phyloP scores from a whole-genome alignment of 2,888 invertebrate genomes.

The Trachelus troglodyta region DNA sequence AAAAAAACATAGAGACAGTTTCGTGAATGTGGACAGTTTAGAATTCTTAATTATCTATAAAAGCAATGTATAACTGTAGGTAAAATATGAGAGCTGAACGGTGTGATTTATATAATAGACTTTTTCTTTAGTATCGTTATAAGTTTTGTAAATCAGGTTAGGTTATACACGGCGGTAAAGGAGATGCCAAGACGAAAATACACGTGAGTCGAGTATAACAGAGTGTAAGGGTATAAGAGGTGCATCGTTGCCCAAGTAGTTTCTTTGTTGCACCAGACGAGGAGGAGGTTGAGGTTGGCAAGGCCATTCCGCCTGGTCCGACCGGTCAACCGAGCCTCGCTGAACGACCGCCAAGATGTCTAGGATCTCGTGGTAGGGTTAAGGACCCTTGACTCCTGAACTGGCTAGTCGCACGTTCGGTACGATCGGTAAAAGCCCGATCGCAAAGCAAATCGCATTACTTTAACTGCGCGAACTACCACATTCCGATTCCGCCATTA shows the following conservation, averaged over 20 bases:
- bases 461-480: neutral
- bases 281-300: slow-evolving; percentile 39
- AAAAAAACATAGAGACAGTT: neutral
- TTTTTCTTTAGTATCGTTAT: neutral
- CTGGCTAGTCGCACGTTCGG: slow-evolving; percentile 20
- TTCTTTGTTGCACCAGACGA: slow-evolving; percentile 21
- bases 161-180: slow-evolving; percentile 31
- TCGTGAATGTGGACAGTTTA: neutral
- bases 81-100: neutral
- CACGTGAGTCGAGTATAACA: neutral
- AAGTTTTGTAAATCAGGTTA: slow-evolving; percentile 25
- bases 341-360: slow-evolving; percentile 8
- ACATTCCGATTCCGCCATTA: neutral
- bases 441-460: neutral
- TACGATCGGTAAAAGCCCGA: neutral
- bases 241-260: slow-evolving; percentile 17
- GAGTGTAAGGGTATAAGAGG: neutral
- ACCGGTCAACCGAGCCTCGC: slow-evolving; percentile 46
- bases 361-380: slow-evolving; percentile 18
- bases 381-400: slow-evolving; percentile 22
- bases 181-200: neutral
- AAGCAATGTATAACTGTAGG: neutral
- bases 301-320: slow-evolving; percentile 49
- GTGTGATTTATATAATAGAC: too few relatives aligned
- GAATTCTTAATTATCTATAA: neutral